Evolutionary conservation across 2,797 vertebrate genomes (phyloP).

Genomic region (Melanotaenia pygmaea): DNA sequence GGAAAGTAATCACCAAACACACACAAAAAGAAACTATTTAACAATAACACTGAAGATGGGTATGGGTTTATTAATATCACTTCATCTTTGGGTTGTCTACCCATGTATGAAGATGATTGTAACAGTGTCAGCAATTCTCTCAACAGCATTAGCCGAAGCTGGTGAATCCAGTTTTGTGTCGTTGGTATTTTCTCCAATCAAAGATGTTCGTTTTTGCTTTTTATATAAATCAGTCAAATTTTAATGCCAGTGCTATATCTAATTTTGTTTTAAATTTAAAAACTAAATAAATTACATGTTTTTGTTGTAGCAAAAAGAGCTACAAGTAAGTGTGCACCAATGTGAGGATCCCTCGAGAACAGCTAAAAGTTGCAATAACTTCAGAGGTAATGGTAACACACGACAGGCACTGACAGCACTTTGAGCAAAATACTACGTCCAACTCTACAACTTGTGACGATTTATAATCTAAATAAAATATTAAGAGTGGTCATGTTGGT

Average conservation of each 20-base stretch:
- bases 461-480: conserved; percentile 29
- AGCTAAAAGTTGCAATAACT: background rate
- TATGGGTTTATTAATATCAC: conserved; percentile 17
- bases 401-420: conserved; percentile 22
- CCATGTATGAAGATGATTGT: conserved; percentile 7
- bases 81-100: conserved; percentile 5
- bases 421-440: conserved; percentile 26
- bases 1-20: conserved; percentile 26
- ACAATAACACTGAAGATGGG: conserved; percentile 7
- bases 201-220: no score
- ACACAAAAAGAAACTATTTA: conserved; percentile 4
- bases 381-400: conserved; percentile 4
- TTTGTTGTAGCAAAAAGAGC: background rate
- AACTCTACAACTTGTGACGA: conserved; percentile 20
- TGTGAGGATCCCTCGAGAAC: background rate
- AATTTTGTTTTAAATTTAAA: background rate
- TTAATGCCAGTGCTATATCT: background rate
- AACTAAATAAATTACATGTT: background rate
- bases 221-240: no score
- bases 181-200: no score
- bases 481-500: conserved; percentile 39
- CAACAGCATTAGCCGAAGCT: background rate
- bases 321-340: background rate
- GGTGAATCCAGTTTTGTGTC: background rate
- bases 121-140: conserved; percentile 29